Evolutionary conservation across 2,113 vertebrate species (phyloP).

Genomic region (Hemiprocne comata): DNA sequence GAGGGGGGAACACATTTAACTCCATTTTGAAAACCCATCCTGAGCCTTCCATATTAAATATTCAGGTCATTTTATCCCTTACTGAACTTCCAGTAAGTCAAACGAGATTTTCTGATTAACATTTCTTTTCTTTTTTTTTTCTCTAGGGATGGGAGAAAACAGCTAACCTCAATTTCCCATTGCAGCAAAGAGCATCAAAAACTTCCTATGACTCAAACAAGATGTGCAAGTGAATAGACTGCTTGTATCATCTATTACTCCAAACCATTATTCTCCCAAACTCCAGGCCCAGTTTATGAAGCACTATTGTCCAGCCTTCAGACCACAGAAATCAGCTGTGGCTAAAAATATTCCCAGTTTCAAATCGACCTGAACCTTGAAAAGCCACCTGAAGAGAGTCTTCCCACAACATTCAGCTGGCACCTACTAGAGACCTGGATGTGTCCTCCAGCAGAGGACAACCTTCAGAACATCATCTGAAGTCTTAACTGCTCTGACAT

Average conservation of each 20-base stretch:
- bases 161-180: not conserved
- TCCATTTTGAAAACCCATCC: not conserved
- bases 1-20: not conserved
- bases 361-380: not conserved
- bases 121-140: not conserved
- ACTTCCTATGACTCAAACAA: accelerated
- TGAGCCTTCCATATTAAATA: not conserved
- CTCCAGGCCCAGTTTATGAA: not conserved
- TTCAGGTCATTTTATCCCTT: not conserved
- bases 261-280: not conserved
- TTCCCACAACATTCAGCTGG: not conserved
- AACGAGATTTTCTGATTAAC: not conserved
- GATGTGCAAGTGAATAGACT: not conserved
- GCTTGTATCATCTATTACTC: not conserved
- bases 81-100: not conserved
- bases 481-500: not conserved
- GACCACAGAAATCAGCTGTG: not conserved
- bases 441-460: not conserved
- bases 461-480: not conserved
- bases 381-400: not conserved
- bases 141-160: not conserved
- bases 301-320: not conserved
- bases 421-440: not conserved
- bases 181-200: not conserved
- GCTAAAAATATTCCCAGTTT: not conserved